A percentile compares a stretch with the other conserved stretches of the same genome.
Conservation (phyloP, 2,888 invertebrate genomes). For the Callosobruchus maculatus region DNA sequence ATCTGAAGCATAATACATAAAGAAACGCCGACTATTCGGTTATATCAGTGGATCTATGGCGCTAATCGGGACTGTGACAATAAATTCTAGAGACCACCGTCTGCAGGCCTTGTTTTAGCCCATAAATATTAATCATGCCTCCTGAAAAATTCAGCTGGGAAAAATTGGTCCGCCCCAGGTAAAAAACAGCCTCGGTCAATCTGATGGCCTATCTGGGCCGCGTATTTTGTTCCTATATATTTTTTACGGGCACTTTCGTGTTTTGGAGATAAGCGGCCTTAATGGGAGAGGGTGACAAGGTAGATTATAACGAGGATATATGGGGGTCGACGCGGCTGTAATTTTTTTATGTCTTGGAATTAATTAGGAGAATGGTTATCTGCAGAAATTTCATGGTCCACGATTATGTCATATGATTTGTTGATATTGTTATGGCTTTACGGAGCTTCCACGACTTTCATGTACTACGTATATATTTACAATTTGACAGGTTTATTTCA, state of each 20-base stretch:
- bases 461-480: too few species aligned
- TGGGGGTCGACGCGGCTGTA: neutral
- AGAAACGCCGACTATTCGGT: neutral
- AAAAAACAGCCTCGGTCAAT: neutral
- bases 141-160: neutral
- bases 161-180: neutral
- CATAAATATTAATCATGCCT: neutral
- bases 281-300: neutral
- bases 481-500: too few species aligned
- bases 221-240: neutral
- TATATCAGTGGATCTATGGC: neutral
- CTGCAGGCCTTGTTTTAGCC: neutral
- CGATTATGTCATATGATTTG: neutral
- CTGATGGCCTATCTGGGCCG: neutral
- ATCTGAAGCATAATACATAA: neutral
- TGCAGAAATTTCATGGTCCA: neutral
- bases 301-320: neutral
- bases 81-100: neutral
- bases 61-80: neutral
- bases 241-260: neutral
- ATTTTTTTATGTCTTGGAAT: neutral
- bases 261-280: neutral
- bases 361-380: neutral
- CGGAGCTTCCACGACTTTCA: neutral
- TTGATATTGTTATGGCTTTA: neutral